Percentiles rank a stretch among this genome's conserved stretches.
Evolutionary conservation across 2,797 vertebrate species (phyloP).

Genomic region (Megalops cyprinoides): DNA sequence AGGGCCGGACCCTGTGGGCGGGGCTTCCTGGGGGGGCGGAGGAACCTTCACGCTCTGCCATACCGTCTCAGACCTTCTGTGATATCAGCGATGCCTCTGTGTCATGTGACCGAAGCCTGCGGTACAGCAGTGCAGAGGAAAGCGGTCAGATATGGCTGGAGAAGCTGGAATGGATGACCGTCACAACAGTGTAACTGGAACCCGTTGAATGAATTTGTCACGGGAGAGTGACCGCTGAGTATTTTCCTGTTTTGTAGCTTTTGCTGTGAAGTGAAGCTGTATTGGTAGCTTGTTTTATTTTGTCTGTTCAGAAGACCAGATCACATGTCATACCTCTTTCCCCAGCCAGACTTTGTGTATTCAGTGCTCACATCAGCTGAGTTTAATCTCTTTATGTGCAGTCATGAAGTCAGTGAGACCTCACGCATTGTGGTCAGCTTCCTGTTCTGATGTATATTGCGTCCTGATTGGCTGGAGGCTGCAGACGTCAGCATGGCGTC

Average conservation of each 20-base stretch:
- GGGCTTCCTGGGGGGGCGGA: not conserved
- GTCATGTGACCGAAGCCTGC: not conserved
- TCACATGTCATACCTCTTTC: not conserved
- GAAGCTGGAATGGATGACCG: not conserved
- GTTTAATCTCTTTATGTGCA: not conserved
- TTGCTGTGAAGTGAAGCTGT: constrained; percentile 13
- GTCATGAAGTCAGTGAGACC: not conserved
- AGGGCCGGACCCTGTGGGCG: not conserved
- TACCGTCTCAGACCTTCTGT: too few relatives aligned
- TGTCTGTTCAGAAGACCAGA: too few relatives aligned
- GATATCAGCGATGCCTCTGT: constrained; percentile 1
- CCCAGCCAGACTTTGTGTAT: not conserved
- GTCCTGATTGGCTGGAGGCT: not conserved
- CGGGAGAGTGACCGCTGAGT: not conserved
- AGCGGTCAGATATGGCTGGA: too few relatives aligned
- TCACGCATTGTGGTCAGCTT: not conserved
- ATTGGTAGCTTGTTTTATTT: too few relatives aligned
- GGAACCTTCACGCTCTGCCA: not conserved
- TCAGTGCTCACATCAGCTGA: not conserved
- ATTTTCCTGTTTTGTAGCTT: constrained; percentile 8
- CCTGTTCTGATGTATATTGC: not conserved
- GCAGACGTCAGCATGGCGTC: not conserved
- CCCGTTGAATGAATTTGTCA: not conserved
- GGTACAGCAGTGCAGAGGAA: not conserved
- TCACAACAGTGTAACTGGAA: too few relatives aligned